phyloP scores from a whole-genome alignment of 2,113 vertebrate species.

The Lichenostomus cassidix region DNA sequence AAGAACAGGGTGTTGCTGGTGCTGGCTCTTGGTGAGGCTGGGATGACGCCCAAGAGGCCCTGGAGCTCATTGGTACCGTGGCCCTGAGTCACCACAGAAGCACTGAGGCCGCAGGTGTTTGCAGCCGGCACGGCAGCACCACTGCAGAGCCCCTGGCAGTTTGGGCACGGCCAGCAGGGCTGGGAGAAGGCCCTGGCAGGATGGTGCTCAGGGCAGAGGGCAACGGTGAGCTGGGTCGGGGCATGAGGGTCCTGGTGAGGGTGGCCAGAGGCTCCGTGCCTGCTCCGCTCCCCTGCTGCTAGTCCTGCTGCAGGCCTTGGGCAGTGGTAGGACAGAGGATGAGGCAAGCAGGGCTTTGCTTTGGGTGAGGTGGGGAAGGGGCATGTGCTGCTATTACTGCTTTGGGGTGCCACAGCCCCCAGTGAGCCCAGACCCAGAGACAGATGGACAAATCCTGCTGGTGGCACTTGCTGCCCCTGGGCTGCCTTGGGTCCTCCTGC shows the following conservation, averaged over 20 bases:
- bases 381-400: rapidly evolving
- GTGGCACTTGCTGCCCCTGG: neutral
- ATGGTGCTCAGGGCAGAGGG: conserved; percentile 31
- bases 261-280: rapidly evolving
- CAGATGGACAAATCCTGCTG: rapidly evolving
- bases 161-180: rapidly evolving
- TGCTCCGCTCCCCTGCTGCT: rapidly evolving
- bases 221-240: neutral
- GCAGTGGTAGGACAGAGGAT: neutral
- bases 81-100: conserved; percentile 46
- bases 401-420: neutral
- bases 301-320: neutral
- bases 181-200: neutral
- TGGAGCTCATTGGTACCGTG: neutral
- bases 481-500: neutral
- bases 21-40: neutral
- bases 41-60: neutral
- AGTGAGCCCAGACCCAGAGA: rapidly evolving
- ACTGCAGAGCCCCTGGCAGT: rapidly evolving
- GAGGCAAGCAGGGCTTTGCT: neutral
- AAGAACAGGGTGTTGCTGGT: conserved; percentile 47
- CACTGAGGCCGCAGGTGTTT: neutral
- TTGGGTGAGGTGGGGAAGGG: rapidly evolving
- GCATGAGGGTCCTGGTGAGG: rapidly evolving
- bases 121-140: neutral